Conservation (phyloP, 2,888 invertebrate species). For the Ichneumoninae sp. region DNA sequence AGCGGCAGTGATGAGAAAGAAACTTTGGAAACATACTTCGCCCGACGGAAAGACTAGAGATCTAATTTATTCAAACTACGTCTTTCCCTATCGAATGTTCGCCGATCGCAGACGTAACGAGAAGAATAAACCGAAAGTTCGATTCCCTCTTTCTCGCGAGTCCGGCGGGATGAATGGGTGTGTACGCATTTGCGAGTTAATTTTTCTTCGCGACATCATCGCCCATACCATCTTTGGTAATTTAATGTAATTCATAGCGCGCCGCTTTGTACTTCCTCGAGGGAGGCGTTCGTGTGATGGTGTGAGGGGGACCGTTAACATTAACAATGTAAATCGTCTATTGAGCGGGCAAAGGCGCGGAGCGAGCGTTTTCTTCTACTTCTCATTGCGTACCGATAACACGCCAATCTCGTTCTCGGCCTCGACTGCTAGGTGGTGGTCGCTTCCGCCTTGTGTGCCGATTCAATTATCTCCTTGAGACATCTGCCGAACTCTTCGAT, state of each 20-base stretch:
- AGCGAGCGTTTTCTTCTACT: constrained; percentile 43
- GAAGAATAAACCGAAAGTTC: not conserved
- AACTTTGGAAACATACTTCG: constrained; percentile 22
- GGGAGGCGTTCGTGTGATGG: not conserved
- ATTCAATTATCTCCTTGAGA: constrained; percentile 95
- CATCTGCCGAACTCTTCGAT: constrained; percentile 98
- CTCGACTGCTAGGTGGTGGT: constrained; percentile 81
- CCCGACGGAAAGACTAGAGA: constrained; percentile 5
- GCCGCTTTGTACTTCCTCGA: constrained; percentile 4
- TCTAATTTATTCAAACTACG: not conserved
- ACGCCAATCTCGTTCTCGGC: constrained; percentile 9
- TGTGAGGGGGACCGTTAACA: constrained; percentile 8
- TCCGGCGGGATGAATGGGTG: constrained; percentile 20
- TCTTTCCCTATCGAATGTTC: not conserved
- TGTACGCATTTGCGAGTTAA: not conserved
- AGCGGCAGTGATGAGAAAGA: constrained; percentile 38
- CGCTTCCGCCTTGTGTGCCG: constrained; percentile 86
- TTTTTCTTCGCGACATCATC: constrained; percentile 6
- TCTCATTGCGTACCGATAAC: constrained; percentile 38
- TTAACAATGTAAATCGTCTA: constrained; percentile 32
- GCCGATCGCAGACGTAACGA: not conserved
- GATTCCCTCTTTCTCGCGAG: not conserved
- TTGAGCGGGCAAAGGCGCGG: constrained; percentile 53
- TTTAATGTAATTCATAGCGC: constrained; percentile 25
- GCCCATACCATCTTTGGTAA: constrained; percentile 56